These are phyloP conservation scores for Ephydatia muelleri DNA, from an alignment of 37 sponge, comb jelly and placozoan genomes.

Conservation along the genomic window DNA sequence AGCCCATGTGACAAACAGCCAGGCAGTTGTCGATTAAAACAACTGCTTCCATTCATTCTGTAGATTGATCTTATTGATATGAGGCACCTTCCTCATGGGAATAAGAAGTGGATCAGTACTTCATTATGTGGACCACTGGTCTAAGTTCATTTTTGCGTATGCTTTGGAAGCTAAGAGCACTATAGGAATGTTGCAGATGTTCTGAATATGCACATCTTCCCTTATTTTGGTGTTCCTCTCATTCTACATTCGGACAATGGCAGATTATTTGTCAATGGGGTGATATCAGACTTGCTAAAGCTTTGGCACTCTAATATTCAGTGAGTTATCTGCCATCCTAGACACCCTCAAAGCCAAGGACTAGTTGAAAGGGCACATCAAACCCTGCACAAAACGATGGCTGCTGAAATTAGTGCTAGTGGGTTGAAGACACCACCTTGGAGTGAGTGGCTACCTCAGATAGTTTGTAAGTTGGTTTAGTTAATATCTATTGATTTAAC, in stretches of 20 bases:
- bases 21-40: too few relatives aligned
- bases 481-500: neutral
- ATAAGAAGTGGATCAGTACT: too few relatives aligned
- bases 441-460: neutral
- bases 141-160: too few relatives aligned
- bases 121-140: too few relatives aligned
- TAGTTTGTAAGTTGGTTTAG: slow-evolving; percentile 1
- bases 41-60: too few relatives aligned
- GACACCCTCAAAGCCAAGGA: slow-evolving; percentile 26
- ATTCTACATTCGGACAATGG: slow-evolving; percentile 20
- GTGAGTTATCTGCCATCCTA: slow-evolving; percentile 4
- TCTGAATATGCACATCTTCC: too few relatives aligned
- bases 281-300: neutral
- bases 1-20: too few relatives aligned
- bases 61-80: too few relatives aligned
- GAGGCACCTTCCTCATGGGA: too few relatives aligned
- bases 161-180: too few relatives aligned
- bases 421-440: neutral
- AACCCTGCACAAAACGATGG: slow-evolving; percentile 5
- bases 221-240: too few relatives aligned
- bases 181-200: too few relatives aligned
- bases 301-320: slow-evolving; percentile 13
- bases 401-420: slow-evolving; percentile 10
- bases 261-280: slow-evolving; percentile 8
- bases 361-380: slow-evolving; percentile 13